Conservation (phyloP, 2,888 invertebrate genomes). For the Macropis europaea region DNA sequence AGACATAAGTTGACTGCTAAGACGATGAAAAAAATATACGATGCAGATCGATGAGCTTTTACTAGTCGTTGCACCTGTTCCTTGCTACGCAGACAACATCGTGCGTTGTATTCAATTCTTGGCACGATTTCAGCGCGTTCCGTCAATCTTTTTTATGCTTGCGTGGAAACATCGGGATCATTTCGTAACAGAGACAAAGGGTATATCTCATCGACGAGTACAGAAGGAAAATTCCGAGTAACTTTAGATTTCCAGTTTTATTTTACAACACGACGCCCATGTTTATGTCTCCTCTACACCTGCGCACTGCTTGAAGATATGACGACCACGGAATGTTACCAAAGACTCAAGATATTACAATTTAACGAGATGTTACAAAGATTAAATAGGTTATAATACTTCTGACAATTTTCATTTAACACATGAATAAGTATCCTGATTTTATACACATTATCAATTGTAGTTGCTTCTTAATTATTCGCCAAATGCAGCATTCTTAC, state of each 20-base stretch:
- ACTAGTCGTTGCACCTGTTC: slow-evolving; percentile 38
- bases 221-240: background rate
- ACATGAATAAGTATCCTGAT: too few species aligned
- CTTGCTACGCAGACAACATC: slow-evolving; percentile 5
- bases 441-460: too few species aligned
- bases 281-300: too few species aligned
- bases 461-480: too few species aligned
- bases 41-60: background rate
- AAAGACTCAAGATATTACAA: too few species aligned
- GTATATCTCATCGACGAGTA: background rate
- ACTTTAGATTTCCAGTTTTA: background rate
- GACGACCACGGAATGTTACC: too few species aligned
- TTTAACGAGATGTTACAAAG: too few species aligned
- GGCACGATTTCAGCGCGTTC: slow-evolving; percentile 29
- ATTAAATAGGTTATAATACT: too few species aligned
- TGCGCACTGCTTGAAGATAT: too few species aligned
- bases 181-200: slow-evolving; percentile 5
- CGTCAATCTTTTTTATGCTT: slow-evolving; percentile 10
- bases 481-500: too few species aligned
- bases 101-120: slow-evolving; percentile 26
- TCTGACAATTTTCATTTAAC: too few species aligned
- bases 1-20: background rate
- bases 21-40: background rate
- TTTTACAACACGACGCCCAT: too few species aligned
- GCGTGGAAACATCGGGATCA: slow-evolving; percentile 8